Evolutionary conservation across 64 coral and sea anemone genomes (phyloP).

Genomic region (Stichodactyla helianthus): DNA sequence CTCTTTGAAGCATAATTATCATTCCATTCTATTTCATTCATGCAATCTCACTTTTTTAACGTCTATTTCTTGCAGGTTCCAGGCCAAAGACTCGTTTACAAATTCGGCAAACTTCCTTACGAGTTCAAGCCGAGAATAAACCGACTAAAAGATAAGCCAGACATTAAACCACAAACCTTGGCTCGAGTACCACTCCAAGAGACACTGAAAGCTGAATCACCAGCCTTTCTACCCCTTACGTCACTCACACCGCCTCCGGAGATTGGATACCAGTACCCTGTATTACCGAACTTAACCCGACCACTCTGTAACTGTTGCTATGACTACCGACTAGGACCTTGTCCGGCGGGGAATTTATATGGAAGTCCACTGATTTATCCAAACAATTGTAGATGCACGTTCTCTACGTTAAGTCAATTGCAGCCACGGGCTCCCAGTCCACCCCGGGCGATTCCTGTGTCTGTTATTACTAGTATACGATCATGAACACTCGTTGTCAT

Average conservation of each 20-base stretch:
- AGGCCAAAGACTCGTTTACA: constrained; percentile 27
- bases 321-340: not conserved
- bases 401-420: not conserved
- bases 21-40: no score
- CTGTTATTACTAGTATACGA: constrained; percentile 22
- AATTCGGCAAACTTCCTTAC: constrained; percentile 35
- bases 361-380: constrained; percentile 18
- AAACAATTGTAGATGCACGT: not conserved
- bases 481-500: not conserved
- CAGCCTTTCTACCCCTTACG: not conserved
- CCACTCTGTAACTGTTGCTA: constrained; percentile 12
- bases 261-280: not conserved
- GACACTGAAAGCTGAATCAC: constrained; percentile 3
- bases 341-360: not conserved
- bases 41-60: no score
- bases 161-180: not conserved
- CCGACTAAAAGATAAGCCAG: not conserved
- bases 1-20: no score
- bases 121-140: constrained; percentile 25
- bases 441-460: not conserved
- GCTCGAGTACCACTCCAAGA: not conserved
- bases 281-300: not conserved
- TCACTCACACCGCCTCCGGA: constrained; percentile 26
- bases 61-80: constrained; percentile 1
- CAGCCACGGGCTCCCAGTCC: not conserved